Evolutionary conservation across 2,113 vertebrate species (phyloP).

Genomic region (Halichoerus grypus): DNA sequence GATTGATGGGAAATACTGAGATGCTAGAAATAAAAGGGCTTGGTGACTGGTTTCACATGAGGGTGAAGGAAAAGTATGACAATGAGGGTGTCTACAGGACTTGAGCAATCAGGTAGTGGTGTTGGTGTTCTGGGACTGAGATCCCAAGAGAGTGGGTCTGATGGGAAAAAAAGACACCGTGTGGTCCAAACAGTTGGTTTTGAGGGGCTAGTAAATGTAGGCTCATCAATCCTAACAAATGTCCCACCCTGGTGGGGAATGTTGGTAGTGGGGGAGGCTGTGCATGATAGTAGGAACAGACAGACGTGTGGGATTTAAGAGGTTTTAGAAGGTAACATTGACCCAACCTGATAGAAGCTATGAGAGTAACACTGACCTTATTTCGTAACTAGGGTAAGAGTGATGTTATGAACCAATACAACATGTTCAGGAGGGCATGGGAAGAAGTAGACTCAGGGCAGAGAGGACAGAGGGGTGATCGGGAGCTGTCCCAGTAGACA

Average conservation of each 20-base stretch:
- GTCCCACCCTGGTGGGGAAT: background rate
- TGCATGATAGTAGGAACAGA: background rate
- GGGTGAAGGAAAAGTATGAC: background rate
- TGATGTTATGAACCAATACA: rapidly evolving
- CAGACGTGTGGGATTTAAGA: background rate
- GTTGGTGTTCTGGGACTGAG: background rate
- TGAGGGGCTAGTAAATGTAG: background rate
- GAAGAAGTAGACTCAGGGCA: background rate
- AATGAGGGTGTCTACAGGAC: background rate
- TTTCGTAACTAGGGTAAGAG: background rate
- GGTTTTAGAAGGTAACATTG: too few relatives aligned
- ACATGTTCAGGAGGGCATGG: background rate
- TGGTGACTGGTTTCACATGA: background rate
- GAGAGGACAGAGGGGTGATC: background rate
- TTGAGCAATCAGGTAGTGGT: rapidly evolving
- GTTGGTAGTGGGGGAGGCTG: background rate
- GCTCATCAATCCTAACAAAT: background rate
- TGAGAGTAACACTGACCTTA: background rate
- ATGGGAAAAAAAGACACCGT: background rate
- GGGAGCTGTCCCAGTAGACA: background rate
- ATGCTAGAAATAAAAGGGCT: background rate
- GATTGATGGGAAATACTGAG: too few relatives aligned
- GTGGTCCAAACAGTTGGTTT: background rate
- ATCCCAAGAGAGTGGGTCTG: too few relatives aligned
- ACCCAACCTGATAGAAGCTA: background rate